These are phyloP conservation scores for Ecdyonurus torrentis DNA, from an alignment of 2,888 invertebrate genomes.

Conservation along the genomic window DNA sequence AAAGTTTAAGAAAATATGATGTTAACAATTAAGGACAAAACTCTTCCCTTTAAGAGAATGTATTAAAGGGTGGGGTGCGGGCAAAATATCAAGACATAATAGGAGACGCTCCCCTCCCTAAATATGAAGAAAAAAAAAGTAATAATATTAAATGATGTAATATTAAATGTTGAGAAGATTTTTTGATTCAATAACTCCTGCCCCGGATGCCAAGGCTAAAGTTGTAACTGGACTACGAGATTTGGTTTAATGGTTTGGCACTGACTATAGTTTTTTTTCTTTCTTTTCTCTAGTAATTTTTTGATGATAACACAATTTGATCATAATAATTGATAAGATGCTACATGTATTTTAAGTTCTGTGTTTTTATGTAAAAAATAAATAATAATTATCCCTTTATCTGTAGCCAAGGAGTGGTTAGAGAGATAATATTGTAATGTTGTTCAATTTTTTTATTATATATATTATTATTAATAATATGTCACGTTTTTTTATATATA, in stretches of 20 bases:
- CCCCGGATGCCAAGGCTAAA: background rate
- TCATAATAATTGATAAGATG: background rate
- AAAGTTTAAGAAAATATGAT: background rate
- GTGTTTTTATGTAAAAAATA: background rate
- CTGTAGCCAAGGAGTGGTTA: background rate
- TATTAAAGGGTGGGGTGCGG: background rate
- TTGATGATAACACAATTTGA: background rate
- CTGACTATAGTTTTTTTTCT: too few species aligned
- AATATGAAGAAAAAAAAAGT: too few species aligned
- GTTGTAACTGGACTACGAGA: background rate
- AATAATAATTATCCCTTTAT: background rate
- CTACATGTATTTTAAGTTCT: background rate
- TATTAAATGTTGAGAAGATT: background rate
- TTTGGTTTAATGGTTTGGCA: background rate
- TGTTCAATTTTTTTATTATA: too few species aligned
- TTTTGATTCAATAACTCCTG: background rate
- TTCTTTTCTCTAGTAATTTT: background rate
- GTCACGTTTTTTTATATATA: too few species aligned
- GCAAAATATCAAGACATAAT: background rate
- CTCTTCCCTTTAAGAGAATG: background rate
- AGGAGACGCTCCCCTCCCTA: background rate
- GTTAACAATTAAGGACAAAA: background rate
- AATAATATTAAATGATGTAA: background rate
- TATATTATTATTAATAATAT: too few species aligned
- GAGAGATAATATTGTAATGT: background rate